Percentiles rank a stretch among this genome's conserved stretches.
These are phyloP conservation scores for Agrotis ipsilon DNA, from an alignment of 2,888 invertebrate species.

Conservation along the genomic window DNA sequence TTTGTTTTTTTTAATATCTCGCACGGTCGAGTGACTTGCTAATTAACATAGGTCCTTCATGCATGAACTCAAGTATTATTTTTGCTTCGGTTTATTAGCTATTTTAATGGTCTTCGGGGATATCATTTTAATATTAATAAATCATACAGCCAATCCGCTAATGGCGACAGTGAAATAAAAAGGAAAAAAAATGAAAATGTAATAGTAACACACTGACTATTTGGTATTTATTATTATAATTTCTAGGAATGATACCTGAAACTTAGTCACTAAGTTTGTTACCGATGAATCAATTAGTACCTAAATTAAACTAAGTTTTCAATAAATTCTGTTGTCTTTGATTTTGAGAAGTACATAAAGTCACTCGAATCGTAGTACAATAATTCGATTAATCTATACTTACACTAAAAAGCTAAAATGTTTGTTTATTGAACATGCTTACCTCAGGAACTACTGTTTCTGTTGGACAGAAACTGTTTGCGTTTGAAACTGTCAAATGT, in stretches of 20 bases:
- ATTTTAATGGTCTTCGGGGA: neutral
- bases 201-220: too few relatives aligned
- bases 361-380: too few relatives aligned
- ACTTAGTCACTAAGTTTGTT: neutral
- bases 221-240: too few relatives aligned
- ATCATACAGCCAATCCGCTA: neutral
- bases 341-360: neutral
- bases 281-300: slow-evolving; percentile 5
- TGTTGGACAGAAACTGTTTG: too few relatives aligned
- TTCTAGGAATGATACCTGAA: too few relatives aligned
- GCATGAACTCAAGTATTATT: neutral
- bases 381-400: neutral
- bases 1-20: slow-evolving; percentile 5
- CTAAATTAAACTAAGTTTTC: slow-evolving; percentile 8
- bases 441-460: too few relatives aligned
- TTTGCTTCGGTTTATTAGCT: neutral
- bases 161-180: neutral
- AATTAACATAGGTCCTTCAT: slow-evolving; percentile 5
- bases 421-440: too few relatives aligned
- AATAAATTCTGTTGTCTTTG: neutral
- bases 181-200: too few relatives aligned
- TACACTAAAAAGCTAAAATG: too few relatives aligned
- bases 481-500: too few relatives aligned
- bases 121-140: neutral
- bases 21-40: neutral